Evolutionary conservation across 2,113 vertebrate species (phyloP).

Genomic region (Lepus europaeus): DNA sequence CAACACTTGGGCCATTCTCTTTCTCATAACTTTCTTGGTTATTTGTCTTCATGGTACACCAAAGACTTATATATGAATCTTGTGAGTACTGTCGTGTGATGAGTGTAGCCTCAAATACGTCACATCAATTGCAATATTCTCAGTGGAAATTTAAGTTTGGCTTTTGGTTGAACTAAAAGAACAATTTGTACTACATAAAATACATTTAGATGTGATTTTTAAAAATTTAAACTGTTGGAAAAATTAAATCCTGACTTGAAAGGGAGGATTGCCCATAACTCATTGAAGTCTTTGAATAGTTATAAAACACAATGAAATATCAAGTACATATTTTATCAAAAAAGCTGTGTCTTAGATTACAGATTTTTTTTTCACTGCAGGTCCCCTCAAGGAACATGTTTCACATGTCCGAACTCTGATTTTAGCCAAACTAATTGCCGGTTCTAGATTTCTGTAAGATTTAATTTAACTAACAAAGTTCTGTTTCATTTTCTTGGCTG

Average conservation of each 20-base stretch:
- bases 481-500: background rate
- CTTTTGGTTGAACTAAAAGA: background rate
- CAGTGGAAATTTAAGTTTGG: background rate
- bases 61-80: background rate
- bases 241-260: background rate
- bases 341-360: background rate
- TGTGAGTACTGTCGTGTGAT: background rate
- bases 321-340: background rate
- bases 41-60: slow-evolving; percentile 54
- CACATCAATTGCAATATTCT: background rate
- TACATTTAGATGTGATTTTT: background rate
- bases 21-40: slow-evolving; percentile 49
- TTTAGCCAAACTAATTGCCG: background rate
- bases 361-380: background rate
- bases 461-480: background rate
- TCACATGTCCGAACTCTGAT: background rate
- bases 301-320: background rate
- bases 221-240: background rate
- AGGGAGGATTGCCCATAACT: background rate
- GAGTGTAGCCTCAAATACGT: background rate
- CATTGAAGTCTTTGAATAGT: background rate
- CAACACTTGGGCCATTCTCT: background rate
- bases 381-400: background rate
- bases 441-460: background rate
- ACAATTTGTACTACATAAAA: background rate